Conservation (phyloP, 2,888 invertebrate genomes). For the Rhamphomyia laevipes region DNA sequence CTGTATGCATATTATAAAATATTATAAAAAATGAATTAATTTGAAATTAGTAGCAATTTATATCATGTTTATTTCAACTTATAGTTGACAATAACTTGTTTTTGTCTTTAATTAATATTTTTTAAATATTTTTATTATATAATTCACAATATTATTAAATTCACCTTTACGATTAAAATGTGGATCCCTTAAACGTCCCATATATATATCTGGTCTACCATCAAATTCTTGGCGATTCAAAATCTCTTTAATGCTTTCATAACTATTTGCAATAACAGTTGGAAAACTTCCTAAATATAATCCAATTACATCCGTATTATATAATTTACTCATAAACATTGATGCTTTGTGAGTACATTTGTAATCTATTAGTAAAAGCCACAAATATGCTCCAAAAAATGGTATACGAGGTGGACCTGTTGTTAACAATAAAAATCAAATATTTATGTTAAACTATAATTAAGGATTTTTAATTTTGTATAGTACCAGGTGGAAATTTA, state of each 20-base stretch:
- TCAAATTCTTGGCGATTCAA: constrained; percentile 48
- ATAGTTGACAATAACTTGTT: too few species aligned
- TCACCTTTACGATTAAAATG: constrained; percentile 25
- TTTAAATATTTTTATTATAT: background rate
- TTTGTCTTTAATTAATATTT: too few species aligned
- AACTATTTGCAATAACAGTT: constrained; percentile 43
- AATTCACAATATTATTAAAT: too few species aligned
- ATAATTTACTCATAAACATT: constrained; percentile 40
- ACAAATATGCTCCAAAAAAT: constrained; percentile 49
- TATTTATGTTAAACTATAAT: background rate
- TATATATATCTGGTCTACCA: constrained; percentile 43
- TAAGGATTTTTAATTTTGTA: background rate
- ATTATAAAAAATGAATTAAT: too few species aligned
- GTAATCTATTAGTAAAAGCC: constrained; percentile 42
- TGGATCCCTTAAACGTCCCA: constrained; percentile 42
- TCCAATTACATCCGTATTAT: constrained; percentile 50
- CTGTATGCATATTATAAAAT: too few species aligned
- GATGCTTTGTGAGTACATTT: constrained; percentile 42
- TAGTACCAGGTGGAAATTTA: background rate
- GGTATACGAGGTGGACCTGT: constrained; percentile 51
- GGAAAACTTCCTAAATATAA: constrained; percentile 42
- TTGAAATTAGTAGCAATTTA: too few species aligned
- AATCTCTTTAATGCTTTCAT: constrained; percentile 45
- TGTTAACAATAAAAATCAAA: background rate
- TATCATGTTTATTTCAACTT: too few species aligned